Conservation (phyloP, 2,888 invertebrate genomes). For the Andrena camellia region DNA sequence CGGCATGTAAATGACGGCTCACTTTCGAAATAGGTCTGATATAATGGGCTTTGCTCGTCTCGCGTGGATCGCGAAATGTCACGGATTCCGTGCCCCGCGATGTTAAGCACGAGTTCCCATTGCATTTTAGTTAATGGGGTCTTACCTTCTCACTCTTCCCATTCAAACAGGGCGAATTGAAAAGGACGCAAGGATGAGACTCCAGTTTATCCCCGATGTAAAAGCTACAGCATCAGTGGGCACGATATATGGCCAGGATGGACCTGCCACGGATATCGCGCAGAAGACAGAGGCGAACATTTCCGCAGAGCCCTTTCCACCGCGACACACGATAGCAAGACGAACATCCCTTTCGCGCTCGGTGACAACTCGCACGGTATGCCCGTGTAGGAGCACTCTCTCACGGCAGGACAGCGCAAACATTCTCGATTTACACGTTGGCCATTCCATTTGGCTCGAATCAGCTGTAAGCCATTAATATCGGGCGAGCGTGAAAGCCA, state of each 20-base stretch:
- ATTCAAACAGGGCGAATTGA: no score
- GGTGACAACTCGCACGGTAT: constrained; percentile 61
- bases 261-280: not conserved
- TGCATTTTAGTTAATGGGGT: not conserved
- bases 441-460: constrained; percentile 78
- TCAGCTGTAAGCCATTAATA: constrained; percentile 77
- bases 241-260: not conserved
- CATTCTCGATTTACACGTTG: constrained; percentile 80
- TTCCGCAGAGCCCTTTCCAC: constrained; percentile 12
- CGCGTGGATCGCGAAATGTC: constrained; percentile 24
- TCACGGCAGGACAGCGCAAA: constrained; percentile 70
- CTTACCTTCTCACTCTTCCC: no score
- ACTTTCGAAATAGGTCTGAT: constrained; percentile 49
- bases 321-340: constrained; percentile 43
- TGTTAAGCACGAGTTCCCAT: not conserved
- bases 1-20: constrained; percentile 29
- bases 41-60: not conserved
- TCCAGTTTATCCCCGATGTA: not conserved
- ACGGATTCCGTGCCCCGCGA: constrained; percentile 8
- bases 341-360: constrained; percentile 50
- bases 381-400: constrained; percentile 60
- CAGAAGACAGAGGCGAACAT: constrained; percentile 1
- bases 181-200: no score
- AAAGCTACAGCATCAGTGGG: not conserved
- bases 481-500: constrained; percentile 74